Conservation (phyloP, 2,797 vertebrate species). For the Cossypha dichroa region DNA sequence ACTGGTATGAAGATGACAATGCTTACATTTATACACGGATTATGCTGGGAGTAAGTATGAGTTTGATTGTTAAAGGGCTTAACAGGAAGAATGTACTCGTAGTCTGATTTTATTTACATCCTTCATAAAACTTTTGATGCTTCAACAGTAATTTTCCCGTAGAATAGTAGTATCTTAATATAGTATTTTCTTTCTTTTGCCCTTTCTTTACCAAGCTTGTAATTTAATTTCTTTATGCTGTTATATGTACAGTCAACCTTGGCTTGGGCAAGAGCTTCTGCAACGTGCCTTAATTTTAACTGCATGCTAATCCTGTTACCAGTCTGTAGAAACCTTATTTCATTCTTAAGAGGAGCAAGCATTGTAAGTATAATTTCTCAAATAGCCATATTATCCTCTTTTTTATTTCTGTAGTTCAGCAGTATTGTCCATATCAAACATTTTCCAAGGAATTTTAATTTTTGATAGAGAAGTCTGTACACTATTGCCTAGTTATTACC, state of each 20-base stretch:
- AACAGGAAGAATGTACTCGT: neutral
- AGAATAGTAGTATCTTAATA: neutral
- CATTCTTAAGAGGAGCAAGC: slow-evolving; percentile 78
- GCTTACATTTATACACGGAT: slow-evolving; percentile 80
- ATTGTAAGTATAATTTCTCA: slow-evolving; percentile 72
- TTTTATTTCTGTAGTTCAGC: slow-evolving; percentile 11
- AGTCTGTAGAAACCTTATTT: slow-evolving; percentile 80
- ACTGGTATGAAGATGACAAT: slow-evolving; percentile 76
- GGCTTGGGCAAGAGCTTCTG: slow-evolving; percentile 84
- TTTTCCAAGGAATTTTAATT: slow-evolving; percentile 50
- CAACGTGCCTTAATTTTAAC: slow-evolving; percentile 83
- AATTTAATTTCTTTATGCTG: slow-evolving; percentile 49
- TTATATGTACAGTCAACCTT: slow-evolving; percentile 74
- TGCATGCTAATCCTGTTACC: slow-evolving; percentile 83
- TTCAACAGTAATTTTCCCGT: neutral
- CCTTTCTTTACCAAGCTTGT: neutral
- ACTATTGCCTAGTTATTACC: slow-evolving; percentile 38
- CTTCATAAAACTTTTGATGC: neutral
- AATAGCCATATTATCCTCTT: slow-evolving; percentile 16
- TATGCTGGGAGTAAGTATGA: slow-evolving; percentile 81
- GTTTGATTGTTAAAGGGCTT: neutral
- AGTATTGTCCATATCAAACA: slow-evolving; percentile 22
- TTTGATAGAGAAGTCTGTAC: slow-evolving; percentile 23
- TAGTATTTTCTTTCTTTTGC: neutral
- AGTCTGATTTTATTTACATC: neutral